These are phyloP conservation scores for Steinernema feltiae DNA, from an alignment of 1,140 invertebrate genomes.

Conservation along the genomic window DNA sequence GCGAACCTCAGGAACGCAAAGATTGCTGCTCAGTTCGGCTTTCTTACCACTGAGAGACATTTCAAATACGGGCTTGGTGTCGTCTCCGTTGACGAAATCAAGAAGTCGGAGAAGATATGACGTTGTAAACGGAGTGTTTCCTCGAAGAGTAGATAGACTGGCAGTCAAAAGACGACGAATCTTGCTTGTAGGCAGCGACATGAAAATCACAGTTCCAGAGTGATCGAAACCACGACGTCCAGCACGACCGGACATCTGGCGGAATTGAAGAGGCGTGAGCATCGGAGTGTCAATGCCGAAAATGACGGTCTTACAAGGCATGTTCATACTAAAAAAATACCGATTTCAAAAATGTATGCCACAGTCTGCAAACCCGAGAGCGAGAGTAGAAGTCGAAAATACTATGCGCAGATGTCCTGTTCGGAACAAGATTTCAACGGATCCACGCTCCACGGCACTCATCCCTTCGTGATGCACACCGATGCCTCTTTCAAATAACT, in stretches of 20 bases:
- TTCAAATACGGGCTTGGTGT: conserved; percentile 27
- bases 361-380: conserved; percentile 37
- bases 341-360: conserved; percentile 6
- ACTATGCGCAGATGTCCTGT: conserved; percentile 50
- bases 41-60: conserved; percentile 18
- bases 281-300: conserved; percentile 55
- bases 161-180: conserved; percentile 55
- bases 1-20: not conserved
- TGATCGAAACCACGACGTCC: conserved; percentile 57
- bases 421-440: conserved; percentile 56
- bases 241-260: conserved; percentile 57
- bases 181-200: conserved; percentile 56
- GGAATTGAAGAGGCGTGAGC: conserved; percentile 55
- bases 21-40: conserved; percentile 18
- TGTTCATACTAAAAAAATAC: conserved; percentile 54
- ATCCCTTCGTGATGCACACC: conserved; percentile 56
- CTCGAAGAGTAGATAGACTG: conserved; percentile 52
- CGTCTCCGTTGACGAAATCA: conserved; percentile 47
- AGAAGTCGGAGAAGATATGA: conserved; percentile 51
- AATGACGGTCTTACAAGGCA: conserved; percentile 57
- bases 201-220: conserved; percentile 55
- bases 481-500: conserved; percentile 54
- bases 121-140: conserved; percentile 54
- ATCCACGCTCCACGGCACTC: conserved; percentile 44
- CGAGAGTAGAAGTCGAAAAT: conserved; percentile 55